These are phyloP conservation scores for Muntiacus reevesi DNA, from an alignment of 2,113 vertebrate species.

Conservation along the genomic window DNA sequence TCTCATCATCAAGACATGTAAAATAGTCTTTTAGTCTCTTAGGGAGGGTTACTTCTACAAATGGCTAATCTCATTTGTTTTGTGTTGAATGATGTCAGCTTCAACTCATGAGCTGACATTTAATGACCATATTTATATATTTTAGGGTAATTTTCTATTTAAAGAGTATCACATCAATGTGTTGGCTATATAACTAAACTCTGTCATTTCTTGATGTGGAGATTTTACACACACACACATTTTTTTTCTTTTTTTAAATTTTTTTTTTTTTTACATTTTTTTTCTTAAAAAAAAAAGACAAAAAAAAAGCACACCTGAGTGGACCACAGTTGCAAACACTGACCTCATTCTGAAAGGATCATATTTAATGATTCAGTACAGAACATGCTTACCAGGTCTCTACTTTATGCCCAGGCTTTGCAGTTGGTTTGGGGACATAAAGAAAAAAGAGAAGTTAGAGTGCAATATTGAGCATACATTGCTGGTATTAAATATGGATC, in stretches of 20 bases:
- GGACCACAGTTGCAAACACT: neutral
- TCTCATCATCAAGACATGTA: neutral
- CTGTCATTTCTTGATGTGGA: neutral
- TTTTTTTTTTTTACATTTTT: neutral
- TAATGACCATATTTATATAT: neutral
- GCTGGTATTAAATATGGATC: constrained; percentile 25
- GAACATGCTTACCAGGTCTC: neutral
- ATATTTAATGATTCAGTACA: neutral
- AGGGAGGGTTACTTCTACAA: neutral
- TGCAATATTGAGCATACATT: neutral
- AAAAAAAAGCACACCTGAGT: neutral
- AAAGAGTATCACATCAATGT: neutral
- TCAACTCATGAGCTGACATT: neutral
- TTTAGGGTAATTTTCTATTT: neutral
- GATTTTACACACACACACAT: neutral
- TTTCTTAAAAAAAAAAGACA: neutral
- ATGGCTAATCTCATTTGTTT: neutral
- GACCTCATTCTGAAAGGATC: neutral
- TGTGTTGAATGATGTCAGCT: constrained; percentile 15
- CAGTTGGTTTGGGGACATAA: neutral
- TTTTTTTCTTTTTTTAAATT: neutral
- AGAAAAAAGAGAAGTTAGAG: neutral
- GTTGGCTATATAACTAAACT: neutral
- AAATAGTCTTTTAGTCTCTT: neutral
- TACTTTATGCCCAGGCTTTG: neutral